phyloP scores from a whole-genome alignment of 2,113 vertebrate species.

The Hydrolagus affinis region DNA sequence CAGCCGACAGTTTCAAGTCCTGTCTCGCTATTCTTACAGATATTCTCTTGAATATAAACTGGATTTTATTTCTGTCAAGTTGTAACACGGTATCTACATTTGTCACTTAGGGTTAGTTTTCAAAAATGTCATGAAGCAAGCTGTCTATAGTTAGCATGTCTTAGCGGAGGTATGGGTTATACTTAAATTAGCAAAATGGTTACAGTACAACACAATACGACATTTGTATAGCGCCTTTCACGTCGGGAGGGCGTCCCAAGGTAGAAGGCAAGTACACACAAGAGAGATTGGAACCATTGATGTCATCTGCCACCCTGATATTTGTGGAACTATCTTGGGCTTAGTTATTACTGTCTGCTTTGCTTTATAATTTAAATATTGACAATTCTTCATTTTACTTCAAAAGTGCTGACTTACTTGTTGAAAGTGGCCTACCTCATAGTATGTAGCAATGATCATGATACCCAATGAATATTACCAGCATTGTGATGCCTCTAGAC shows the following conservation, averaged over 20 bases:
- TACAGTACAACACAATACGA: background rate
- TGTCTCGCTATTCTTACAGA: conserved; percentile 13
- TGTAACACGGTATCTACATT: background rate
- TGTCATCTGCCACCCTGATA: background rate
- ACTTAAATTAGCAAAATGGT: background rate
- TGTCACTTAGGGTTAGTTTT: conserved; percentile 12
- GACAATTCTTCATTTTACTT: background rate
- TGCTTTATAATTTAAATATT: background rate
- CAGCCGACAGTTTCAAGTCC: conserved; percentile 10
- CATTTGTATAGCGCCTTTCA: too few species aligned
- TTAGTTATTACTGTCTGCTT: background rate
- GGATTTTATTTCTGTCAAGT: conserved; percentile 16
- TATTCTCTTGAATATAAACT: conserved; percentile 17
- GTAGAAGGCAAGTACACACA: too few species aligned
- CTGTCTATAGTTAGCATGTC: background rate
- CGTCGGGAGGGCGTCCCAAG: too few species aligned
- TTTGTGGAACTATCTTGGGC: background rate
- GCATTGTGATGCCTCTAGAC: background rate
- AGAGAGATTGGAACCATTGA: too few species aligned
- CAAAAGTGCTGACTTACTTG: conserved; percentile 12
- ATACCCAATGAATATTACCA: conserved; percentile 1
- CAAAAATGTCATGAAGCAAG: background rate
- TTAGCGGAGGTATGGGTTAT: background rate
- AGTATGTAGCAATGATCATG: background rate
- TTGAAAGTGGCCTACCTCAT: conserved; percentile 5